Percentiles rank a stretch among this genome's conserved stretches.
Evolutionary conservation across 2,113 vertebrate genomes (phyloP).

Genomic region (Oreotrochilus melanogaster): DNA sequence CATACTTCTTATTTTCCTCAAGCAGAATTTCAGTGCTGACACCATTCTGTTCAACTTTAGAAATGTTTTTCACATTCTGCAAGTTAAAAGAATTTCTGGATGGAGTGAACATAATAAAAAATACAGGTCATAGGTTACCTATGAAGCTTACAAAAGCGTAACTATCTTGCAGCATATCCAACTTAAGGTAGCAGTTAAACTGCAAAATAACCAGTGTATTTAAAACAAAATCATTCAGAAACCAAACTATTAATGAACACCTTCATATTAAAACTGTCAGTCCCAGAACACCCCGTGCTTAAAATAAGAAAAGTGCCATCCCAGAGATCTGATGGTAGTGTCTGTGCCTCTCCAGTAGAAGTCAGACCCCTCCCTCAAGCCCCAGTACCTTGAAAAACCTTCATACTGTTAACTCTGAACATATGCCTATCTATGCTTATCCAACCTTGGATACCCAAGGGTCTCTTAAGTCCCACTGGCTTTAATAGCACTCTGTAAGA

Average conservation of each 20-base stretch:
- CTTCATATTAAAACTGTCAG: not conserved
- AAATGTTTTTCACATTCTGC: conserved; percentile 68
- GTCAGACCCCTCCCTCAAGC: not conserved
- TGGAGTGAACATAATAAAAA: not conserved
- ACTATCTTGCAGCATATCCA: fast-evolving
- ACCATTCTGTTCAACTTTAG: conserved; percentile 58
- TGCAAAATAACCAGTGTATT: not conserved
- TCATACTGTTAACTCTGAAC: not conserved
- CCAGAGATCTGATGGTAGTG: not conserved
- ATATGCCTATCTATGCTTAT: not conserved
- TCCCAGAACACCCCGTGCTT: not conserved
- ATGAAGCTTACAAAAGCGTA: not conserved
- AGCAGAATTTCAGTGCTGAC: conserved; percentile 72
- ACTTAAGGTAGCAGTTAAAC: not conserved
- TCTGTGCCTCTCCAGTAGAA: not conserved
- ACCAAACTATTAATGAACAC: not conserved
- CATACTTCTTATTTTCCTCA: conserved; percentile 77
- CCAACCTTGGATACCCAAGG: not conserved
- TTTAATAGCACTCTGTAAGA: not conserved
- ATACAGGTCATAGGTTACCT: not conserved
- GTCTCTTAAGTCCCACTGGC: not conserved
- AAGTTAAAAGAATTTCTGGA: conserved; percentile 35
- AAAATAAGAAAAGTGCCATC: not conserved
- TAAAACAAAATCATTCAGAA: not conserved
- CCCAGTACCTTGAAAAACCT: not conserved